Conservation (phyloP, 2,113 vertebrate genomes). For the Pedionomus torquatus region DNA sequence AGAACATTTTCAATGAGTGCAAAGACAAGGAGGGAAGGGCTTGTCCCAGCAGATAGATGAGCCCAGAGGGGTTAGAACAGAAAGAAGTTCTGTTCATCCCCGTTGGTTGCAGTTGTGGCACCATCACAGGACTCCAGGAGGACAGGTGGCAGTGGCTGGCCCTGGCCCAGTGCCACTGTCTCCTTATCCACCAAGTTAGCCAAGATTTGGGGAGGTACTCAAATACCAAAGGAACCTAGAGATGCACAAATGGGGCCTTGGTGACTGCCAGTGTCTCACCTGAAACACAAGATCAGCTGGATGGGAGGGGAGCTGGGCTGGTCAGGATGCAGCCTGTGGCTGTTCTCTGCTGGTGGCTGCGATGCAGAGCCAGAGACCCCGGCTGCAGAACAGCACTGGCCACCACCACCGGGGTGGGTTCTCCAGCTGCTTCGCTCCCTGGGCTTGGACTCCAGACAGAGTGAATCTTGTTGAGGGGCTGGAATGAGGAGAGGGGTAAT, state of each 20-base stretch:
- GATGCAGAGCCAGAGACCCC: slow-evolving; percentile 35
- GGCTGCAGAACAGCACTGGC: slow-evolving; percentile 3
- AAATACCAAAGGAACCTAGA: background rate
- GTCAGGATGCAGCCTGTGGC: background rate
- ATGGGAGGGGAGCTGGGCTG: background rate
- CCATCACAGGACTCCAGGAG: fast-evolving
- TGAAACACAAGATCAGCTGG: fast-evolving
- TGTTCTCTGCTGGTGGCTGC: background rate
- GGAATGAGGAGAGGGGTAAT: background rate
- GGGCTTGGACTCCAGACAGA: slow-evolving; percentile 77
- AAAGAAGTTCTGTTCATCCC: background rate
- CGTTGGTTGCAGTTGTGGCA: background rate
- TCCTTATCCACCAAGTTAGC: background rate
- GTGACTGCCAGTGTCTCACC: background rate
- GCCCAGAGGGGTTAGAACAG: background rate
- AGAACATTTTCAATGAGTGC: background rate
- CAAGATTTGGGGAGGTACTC: background rate
- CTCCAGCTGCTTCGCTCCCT: slow-evolving; percentile 52
- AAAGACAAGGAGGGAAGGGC: background rate
- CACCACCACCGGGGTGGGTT: slow-evolving; percentile 13
- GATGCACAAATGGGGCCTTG: background rate
- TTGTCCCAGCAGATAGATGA: background rate
- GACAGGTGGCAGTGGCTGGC: background rate
- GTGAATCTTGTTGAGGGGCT: slow-evolving; percentile 68
- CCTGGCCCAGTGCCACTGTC: background rate